These are phyloP conservation scores for Lemur catta DNA, from an alignment of 2,797 vertebrate species.

Conservation along the genomic window DNA sequence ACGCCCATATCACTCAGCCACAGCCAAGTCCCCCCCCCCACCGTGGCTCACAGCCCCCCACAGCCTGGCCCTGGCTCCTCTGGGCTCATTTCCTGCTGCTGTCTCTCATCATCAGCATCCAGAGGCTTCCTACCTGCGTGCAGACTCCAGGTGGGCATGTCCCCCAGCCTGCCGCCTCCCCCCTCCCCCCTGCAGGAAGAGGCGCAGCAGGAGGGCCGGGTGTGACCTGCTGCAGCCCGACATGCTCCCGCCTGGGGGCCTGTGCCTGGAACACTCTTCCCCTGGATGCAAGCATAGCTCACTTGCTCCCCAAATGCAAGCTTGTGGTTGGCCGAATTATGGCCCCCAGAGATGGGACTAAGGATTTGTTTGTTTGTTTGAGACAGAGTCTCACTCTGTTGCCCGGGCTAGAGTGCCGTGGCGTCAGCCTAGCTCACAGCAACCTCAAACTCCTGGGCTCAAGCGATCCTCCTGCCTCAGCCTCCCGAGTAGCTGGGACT, in stretches of 20 bases:
- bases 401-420: too few species aligned
- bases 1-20: background rate
- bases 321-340: background rate
- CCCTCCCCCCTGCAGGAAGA: background rate
- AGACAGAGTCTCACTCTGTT: too few species aligned
- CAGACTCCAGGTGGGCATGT: background rate
- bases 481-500: too few species aligned
- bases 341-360: background rate
- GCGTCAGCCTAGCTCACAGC: too few species aligned
- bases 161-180: background rate
- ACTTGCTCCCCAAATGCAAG: background rate
- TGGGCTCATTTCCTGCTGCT: background rate
- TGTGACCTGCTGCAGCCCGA: too few species aligned
- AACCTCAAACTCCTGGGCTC: too few species aligned
- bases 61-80: background rate
- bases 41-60: background rate
- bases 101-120: background rate
- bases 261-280: background rate
- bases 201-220: background rate
- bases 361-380: background rate
- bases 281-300: background rate
- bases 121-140: background rate
- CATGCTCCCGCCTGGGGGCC: background rate
- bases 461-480: too few species aligned
- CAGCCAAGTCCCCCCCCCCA: background rate